These are phyloP conservation scores for Oncorhynchus kisutch DNA, from an alignment of 2,113 vertebrate species.

Conservation along the genomic window DNA sequence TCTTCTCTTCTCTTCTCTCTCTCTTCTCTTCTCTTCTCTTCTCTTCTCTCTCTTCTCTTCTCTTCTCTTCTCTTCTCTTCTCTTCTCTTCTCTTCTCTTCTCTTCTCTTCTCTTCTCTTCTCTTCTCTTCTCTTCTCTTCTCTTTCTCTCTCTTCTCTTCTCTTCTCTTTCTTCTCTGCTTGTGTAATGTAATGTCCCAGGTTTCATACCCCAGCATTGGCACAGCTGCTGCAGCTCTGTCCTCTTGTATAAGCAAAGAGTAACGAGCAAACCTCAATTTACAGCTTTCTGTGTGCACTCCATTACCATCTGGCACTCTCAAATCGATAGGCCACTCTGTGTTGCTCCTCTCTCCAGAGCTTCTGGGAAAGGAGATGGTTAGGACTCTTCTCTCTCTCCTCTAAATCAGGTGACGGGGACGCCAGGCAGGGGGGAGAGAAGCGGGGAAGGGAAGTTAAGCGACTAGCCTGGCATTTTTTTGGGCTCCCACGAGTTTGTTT, in stretches of 20 bases:
- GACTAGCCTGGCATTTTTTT: constrained; percentile 23
- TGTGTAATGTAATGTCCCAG: constrained; percentile 40
- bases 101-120: no score
- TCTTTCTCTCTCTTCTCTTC: no score
- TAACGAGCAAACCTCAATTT: constrained; percentile 57
- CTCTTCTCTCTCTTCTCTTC: no score
- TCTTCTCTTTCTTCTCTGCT: no score
- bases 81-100: no score
- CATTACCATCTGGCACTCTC: constrained; percentile 50
- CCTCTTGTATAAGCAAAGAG: constrained; percentile 59
- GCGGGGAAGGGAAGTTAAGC: neutral
- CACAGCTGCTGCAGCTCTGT: constrained; percentile 42
- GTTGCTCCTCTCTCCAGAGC: constrained; percentile 17
- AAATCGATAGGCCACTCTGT: constrained; percentile 54
- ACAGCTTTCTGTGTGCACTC: constrained; percentile 45
- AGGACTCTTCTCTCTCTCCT: neutral
- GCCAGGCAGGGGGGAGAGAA: neutral
- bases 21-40: no score
- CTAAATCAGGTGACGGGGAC: neutral
- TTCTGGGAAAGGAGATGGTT: constrained; percentile 14
- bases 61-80: no score
- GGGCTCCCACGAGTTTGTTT: neutral
- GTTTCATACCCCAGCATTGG: constrained; percentile 42
- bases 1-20: no score
- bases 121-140: no score